These are phyloP conservation scores for Vanessa tameamea DNA, from an alignment of 1,140 invertebrate genomes.

Conservation along the genomic window DNA sequence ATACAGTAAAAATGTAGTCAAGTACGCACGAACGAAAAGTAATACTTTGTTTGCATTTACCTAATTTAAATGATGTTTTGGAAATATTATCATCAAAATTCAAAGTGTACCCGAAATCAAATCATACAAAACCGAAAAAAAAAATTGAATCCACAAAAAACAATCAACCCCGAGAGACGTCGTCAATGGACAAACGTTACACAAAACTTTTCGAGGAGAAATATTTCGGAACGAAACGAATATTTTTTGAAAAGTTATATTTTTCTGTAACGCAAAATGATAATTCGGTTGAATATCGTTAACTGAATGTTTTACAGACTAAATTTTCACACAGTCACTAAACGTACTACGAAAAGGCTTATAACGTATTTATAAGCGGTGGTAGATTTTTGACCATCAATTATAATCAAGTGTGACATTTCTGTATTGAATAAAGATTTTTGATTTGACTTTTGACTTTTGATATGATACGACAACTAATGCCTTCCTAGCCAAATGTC, in stretches of 20 bases:
- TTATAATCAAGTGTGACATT: no score
- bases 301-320: background rate
- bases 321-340: no score
- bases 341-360: no score
- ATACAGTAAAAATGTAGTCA: no score
- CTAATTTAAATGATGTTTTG: background rate
- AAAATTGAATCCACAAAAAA: background rate
- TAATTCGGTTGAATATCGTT: background rate
- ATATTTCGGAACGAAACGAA: background rate
- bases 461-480: no score
- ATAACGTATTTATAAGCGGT: no score
- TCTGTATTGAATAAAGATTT: no score
- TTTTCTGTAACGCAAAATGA: conserved; percentile 3
- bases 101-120: background rate
- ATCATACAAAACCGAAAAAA: background rate
- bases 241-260: conserved; percentile 9
- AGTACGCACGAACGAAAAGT: background rate
- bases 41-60: background rate
- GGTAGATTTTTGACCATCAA: no score
- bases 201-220: background rate
- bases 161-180: background rate
- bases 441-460: no score
- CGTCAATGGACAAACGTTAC: conserved; percentile 12
- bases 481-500: no score
- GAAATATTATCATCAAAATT: background rate